These are phyloP conservation scores for Sweltsa coloradensis DNA, from an alignment of 1,140 invertebrate species.

Conservation along the genomic window DNA sequence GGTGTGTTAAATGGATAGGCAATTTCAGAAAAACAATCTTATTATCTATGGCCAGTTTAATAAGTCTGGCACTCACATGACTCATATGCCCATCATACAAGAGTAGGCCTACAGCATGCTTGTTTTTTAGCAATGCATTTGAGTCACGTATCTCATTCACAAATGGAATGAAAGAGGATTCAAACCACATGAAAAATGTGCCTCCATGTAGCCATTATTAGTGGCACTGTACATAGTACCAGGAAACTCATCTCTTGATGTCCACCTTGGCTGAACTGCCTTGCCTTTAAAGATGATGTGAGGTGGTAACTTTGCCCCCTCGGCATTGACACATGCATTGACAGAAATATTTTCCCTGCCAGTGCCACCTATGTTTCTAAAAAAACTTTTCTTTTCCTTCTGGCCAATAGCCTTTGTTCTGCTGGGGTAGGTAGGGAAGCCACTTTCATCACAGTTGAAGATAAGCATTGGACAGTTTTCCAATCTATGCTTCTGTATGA, in stretches of 20 bases:
- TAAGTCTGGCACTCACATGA: slow-evolving; percentile 17
- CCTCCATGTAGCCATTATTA: slow-evolving; percentile 26
- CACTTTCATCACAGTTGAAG: slow-evolving; percentile 1
- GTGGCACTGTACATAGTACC: slow-evolving; percentile 23
- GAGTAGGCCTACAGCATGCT: slow-evolving; percentile 15
- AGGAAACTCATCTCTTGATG: slow-evolving; percentile 18
- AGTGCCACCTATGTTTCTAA: slow-evolving; percentile 20
- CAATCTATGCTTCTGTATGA: background rate
- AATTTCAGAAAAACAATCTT: slow-evolving; percentile 21
- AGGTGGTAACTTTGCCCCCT: slow-evolving; percentile 21
- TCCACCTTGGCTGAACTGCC: slow-evolving; percentile 23
- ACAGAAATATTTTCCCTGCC: slow-evolving; percentile 22
- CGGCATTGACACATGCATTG: slow-evolving; percentile 21
- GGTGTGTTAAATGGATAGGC: slow-evolving; percentile 23
- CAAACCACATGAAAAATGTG: slow-evolving; percentile 23
- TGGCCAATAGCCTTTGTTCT: slow-evolving; percentile 15
- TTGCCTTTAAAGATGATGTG: slow-evolving; percentile 24
- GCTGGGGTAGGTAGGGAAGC: background rate
- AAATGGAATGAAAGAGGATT: slow-evolving; percentile 3
- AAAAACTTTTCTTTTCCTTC: slow-evolving; percentile 20
- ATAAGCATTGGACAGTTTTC: background rate
- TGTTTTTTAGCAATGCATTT: slow-evolving; percentile 2
- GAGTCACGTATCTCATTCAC: background rate
- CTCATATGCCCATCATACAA: slow-evolving; percentile 21
- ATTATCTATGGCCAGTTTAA: slow-evolving; percentile 18